These are phyloP conservation scores for Eumaeus atala DNA, from an alignment of 1,140 invertebrate genomes.

Conservation along the genomic window DNA sequence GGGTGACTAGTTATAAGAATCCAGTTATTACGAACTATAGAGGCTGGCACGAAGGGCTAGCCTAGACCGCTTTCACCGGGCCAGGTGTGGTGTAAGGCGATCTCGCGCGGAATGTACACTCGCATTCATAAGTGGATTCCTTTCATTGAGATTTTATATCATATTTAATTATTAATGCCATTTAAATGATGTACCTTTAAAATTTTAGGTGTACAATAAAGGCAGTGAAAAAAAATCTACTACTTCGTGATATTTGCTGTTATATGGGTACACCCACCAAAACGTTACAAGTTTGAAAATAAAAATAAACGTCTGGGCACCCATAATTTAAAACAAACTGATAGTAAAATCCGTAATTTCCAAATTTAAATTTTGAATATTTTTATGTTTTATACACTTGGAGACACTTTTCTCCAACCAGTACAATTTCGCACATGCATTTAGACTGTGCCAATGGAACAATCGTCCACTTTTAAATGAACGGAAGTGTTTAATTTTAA, in stretches of 20 bases:
- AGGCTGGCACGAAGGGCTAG: constrained; percentile 28
- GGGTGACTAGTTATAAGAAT: constrained; percentile 31
- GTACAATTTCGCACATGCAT: constrained; percentile 14
- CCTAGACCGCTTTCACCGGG: constrained; percentile 33
- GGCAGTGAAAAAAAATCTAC: too few species aligned
- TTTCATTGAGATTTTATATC: background rate
- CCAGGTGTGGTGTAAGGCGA: constrained; percentile 27
- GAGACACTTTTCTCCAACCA: background rate
- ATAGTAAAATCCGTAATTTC: background rate
- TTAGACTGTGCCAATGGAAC: constrained; percentile 13
- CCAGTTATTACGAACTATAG: constrained; percentile 29
- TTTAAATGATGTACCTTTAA: too few species aligned
- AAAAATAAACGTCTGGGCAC: too few species aligned
- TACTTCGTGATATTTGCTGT: too few species aligned
- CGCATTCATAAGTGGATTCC: background rate
- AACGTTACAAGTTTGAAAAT: too few species aligned
- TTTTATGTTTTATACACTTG: too few species aligned
- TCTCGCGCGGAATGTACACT: constrained; percentile 14
- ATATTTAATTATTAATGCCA: background rate
- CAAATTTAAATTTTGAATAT: background rate
- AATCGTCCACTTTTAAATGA: constrained; percentile 16
- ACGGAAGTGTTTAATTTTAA: constrained; percentile 19
- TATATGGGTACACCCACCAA: too few species aligned
- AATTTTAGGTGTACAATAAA: too few species aligned
- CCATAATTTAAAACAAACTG: too few species aligned